A percentile compares a stretch with the other conserved stretches of the same genome.
Conservation (phyloP, 2,113 vertebrate genomes). For the Cyphomyrus plagiostoma region DNA sequence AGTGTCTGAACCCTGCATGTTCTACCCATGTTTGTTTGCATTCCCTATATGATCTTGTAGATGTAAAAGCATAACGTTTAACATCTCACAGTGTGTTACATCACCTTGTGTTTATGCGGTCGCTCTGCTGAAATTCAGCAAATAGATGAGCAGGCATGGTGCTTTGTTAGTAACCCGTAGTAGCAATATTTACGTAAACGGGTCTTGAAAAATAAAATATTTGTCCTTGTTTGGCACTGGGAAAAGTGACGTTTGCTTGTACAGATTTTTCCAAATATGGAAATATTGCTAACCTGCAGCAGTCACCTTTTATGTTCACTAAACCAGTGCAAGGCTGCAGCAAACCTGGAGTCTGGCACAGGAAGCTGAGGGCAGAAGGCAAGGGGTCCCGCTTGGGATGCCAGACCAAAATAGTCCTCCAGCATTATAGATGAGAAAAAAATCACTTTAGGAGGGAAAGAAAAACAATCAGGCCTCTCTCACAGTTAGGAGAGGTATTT, state of each 20-base stretch:
- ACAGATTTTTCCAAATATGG: background rate
- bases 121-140: background rate
- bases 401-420: background rate
- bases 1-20: background rate
- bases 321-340: background rate
- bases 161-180: background rate
- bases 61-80: background rate
- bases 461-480: background rate
- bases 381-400: background rate
- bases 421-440: background rate
- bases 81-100: background rate
- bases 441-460: background rate
- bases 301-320: background rate
- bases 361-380: background rate
- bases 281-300: background rate
- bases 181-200: background rate
- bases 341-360: background rate
- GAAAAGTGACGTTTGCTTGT: background rate
- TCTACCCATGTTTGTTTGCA: background rate
- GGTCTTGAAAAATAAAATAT: background rate
- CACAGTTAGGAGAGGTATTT: background rate
- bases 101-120: background rate
- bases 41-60: background rate
- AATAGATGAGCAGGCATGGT: background rate
- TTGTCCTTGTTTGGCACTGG: background rate